These are phyloP conservation scores for Bombyx huttoni DNA, from an alignment of 2,888 invertebrate species.

Conservation along the genomic window DNA sequence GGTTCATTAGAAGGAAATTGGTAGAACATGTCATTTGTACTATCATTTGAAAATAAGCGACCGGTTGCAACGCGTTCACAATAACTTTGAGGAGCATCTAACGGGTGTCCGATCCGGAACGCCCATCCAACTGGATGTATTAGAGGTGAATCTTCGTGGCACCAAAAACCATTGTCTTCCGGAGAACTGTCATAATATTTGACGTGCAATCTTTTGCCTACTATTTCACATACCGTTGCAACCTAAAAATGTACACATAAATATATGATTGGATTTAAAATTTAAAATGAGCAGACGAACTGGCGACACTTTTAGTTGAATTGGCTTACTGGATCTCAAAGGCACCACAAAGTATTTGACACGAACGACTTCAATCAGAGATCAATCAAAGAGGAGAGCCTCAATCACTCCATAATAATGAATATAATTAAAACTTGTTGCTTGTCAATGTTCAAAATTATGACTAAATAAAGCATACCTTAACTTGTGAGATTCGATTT, in stretches of 20 bases:
- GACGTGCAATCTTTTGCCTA: conserved; percentile 92
- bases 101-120: conserved; percentile 86
- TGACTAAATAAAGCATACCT: conserved; percentile 33
- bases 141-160: conserved; percentile 94
- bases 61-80: conserved; percentile 81
- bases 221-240: conserved; percentile 90
- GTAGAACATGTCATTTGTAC: conserved; percentile 84
- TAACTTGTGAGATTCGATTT: conserved; percentile 93
- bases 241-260: conserved; percentile 54
- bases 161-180: conserved; percentile 94
- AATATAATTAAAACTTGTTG: too few relatives aligned
- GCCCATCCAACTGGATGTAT: conserved; percentile 99
- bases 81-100: conserved; percentile 88
- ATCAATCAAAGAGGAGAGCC: too few relatives aligned
- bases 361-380: too few relatives aligned
- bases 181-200: conserved; percentile 88
- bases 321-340: too few relatives aligned
- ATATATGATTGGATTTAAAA: neutral
- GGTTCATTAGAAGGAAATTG: conserved; percentile 70
- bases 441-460: neutral
- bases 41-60: conserved; percentile 81
- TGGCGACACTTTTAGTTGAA: too few relatives aligned
- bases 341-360: too few relatives aligned
- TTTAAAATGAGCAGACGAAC: too few relatives aligned
- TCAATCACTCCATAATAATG: too few relatives aligned